phyloP scores from a whole-genome alignment of 2,113 vertebrate species.

The Sterrhoptilus dennistouni region DNA sequence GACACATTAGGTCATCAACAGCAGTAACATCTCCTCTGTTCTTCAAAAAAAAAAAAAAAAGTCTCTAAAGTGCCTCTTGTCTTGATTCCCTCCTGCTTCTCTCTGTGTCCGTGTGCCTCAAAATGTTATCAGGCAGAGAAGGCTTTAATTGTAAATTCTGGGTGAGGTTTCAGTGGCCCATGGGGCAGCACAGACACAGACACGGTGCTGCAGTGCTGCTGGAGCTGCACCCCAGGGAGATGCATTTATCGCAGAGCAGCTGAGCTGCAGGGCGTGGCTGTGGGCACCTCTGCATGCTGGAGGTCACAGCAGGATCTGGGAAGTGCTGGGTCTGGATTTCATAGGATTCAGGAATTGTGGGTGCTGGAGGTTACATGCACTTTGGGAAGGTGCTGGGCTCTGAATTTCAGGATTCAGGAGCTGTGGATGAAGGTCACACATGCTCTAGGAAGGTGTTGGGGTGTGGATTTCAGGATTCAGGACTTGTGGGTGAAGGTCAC shows the following conservation, averaged over 20 bases:
- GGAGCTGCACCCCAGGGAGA: background rate
- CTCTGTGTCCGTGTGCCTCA: background rate
- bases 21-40: background rate
- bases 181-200: background rate
- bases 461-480: background rate
- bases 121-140: background rate
- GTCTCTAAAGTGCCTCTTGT: background rate
- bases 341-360: background rate
- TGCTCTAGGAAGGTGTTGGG: accelerated
- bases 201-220: background rate
- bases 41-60: background rate
- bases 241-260: accelerated
- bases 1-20: accelerated
- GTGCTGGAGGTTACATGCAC: background rate
- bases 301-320: background rate
- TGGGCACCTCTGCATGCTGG: background rate
- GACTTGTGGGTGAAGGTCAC: background rate
- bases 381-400: background rate
- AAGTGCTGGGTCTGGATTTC: background rate
- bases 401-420: background rate
- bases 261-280: background rate
- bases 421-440: background rate
- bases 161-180: background rate
- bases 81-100: background rate
- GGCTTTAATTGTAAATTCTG: background rate